Evolutionary conservation across 2,888 invertebrate genomes (phyloP).

Genomic region (Ceraclea dissimilis): DNA sequence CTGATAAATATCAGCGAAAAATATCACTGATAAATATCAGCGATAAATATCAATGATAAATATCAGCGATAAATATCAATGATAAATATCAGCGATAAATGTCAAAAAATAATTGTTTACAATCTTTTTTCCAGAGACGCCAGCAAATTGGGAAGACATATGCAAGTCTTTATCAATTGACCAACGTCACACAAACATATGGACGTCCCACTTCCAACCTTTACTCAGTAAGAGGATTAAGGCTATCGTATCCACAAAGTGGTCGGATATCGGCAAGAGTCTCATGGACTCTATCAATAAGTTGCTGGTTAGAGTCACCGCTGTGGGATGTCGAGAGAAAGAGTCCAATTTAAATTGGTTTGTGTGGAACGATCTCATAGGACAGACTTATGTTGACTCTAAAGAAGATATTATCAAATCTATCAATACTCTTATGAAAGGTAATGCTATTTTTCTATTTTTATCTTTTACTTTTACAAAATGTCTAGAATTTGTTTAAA

Average conservation of each 20-base stretch:
- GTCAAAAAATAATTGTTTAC: no score
- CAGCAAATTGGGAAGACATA: conserved; percentile 55
- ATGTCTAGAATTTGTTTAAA: no score
- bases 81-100: no score
- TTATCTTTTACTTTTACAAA: no score
- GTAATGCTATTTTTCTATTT: conserved; percentile 30
- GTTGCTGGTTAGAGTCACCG: conserved; percentile 29
- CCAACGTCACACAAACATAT: conserved; percentile 49
- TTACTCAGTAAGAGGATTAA: conserved; percentile 62
- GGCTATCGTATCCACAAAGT: conserved; percentile 48
- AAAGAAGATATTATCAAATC: conserved; percentile 41
- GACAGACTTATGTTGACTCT: conserved; percentile 44
- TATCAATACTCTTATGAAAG: conserved; percentile 45
- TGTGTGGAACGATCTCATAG: conserved; percentile 63
- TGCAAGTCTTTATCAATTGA: conserved; percentile 53
- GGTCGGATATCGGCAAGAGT: conserved; percentile 37
- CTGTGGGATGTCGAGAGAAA: conserved; percentile 38
- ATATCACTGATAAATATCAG: no score
- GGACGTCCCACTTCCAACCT: conserved; percentile 66
- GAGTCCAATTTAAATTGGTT: conserved; percentile 63
- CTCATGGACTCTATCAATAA: conserved; percentile 32
- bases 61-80: no score
- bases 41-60: no score
- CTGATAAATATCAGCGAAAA: no score
- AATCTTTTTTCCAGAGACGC: conserved; percentile 47